Base-by-base conservation (phyloP, 35 echinoderm and acorn worm genomes). In the Acanthaster planci region DNA sequence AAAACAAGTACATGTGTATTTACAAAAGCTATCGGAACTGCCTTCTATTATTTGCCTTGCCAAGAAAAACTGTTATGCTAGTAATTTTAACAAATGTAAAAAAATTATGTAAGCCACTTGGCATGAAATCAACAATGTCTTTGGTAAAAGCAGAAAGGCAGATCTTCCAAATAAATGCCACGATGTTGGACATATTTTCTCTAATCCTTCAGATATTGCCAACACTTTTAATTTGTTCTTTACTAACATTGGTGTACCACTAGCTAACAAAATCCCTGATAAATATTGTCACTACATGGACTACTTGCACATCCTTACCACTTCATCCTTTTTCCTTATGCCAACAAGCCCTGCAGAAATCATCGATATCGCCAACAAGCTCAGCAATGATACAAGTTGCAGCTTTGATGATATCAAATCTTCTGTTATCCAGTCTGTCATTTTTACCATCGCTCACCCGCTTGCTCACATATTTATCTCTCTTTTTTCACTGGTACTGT, bases 211-310 rank as follows among this genome's bases (percentile, higher is more conserved):
- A 15, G 42, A 51, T 7, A n/a, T 67, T 76, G 88, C 86, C 2
- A 78, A 89, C 31, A 67, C 30, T 19, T 93, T 89, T 35, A 93
- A 89, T 40, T 8, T 83, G 37, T 85, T 52, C 76, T 93, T 93
- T 76, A 76, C 42, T 47, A 84, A 89, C 35, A 93, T 89, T n/a
- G 86, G 79, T 38, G 38, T 47, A 1, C 42, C 36, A 23, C 52
- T 89, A 55, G 81, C 86, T 81, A 34, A 55, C 5, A 50, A 85
- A 26, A 93, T 93, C 60, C 56, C 52, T 51, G n/a, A 27, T 26
- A 14, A 22, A 16, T 2, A 8, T 79, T 67, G 27, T 14, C 21
- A n/a, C 40, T 37, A 34, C 34, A 53, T 15, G 30, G 21, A 84
- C 53, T 84, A 76, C 37, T 5, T 84, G 0, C 35, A 40, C 5